Percentiles rank a stretch among this genome's conserved stretches.
These are phyloP conservation scores for Lasioglossum albipes DNA, from an alignment of 1,140 invertebrate species.

Conservation along the genomic window DNA sequence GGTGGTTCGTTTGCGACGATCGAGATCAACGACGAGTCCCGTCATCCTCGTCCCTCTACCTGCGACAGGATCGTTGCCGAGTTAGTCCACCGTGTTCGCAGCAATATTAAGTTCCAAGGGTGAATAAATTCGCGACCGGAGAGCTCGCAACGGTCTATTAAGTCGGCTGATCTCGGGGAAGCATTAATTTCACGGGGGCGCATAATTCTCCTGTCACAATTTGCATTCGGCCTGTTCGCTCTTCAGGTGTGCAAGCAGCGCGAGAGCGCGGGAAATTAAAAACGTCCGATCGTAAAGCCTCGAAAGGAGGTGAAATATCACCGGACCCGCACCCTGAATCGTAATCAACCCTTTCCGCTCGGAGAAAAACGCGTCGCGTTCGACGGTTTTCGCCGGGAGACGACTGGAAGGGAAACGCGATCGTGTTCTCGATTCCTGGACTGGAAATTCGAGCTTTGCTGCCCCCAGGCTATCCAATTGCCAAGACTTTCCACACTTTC, in stretches of 20 bases:
- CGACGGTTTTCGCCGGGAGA: conserved; percentile 18
- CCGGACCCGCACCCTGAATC: conserved; percentile 68
- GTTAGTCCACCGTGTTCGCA: conserved; percentile 23
- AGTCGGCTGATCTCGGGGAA: conserved; percentile 65
- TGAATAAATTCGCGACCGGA: conserved; percentile 47
- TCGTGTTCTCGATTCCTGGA: not conserved
- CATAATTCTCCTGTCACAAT: conserved; percentile 77
- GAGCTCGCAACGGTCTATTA: conserved; percentile 62
- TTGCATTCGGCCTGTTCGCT: conserved; percentile 72
- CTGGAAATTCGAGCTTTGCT: too few relatives aligned
- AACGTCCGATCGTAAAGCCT: conserved; percentile 77
- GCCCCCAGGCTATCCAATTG: too few relatives aligned
- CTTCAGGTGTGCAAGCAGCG: conserved; percentile 33
- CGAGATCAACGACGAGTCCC: not conserved
- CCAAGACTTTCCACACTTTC: too few relatives aligned
- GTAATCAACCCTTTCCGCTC: conserved; percentile 65
- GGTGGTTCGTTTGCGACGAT: not conserved
- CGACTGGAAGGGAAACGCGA: not conserved
- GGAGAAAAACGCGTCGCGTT: conserved; percentile 26
- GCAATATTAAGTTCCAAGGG: conserved; percentile 1
- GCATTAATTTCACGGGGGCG: conserved; percentile 70
- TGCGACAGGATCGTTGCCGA: not conserved
- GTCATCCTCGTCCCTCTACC: conserved; percentile 9
- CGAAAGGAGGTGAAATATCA: conserved; percentile 73
- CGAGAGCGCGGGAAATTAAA: conserved; percentile 75